These are phyloP conservation scores for Drosophila mimica DNA, from an alignment of 2,888 invertebrate species.

Conservation along the genomic window DNA sequence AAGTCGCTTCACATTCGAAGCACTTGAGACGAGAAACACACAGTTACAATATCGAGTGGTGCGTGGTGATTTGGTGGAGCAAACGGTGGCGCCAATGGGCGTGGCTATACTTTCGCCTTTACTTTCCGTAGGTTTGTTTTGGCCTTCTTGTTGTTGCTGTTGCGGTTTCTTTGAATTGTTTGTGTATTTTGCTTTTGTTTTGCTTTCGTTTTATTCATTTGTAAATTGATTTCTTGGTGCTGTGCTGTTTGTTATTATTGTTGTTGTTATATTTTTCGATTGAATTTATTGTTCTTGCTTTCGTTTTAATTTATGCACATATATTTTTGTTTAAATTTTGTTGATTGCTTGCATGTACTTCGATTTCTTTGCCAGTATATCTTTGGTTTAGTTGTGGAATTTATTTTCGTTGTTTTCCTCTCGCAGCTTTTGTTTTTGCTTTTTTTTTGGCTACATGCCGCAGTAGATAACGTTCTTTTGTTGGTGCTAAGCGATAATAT, in stretches of 20 bases:
- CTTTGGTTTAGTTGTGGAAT: conserved; percentile 72
- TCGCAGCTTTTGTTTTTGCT: conserved; percentile 42
- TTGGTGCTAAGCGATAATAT: conserved; percentile 38
- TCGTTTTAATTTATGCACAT: conserved; percentile 47
- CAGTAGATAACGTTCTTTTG: conserved; percentile 41
- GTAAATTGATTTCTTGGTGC: conserved; percentile 66
- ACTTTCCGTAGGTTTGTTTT: conserved; percentile 39
- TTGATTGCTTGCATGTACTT: conserved; percentile 35
- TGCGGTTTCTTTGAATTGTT: conserved; percentile 40
- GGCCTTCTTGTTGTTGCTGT: conserved; percentile 17
- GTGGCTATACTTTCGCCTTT: conserved; percentile 67
- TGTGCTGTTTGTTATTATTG: conserved; percentile 15
- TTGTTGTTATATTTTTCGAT: conserved; percentile 32
- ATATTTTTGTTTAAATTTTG: conserved; percentile 18
- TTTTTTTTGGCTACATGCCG: conserved; percentile 4
- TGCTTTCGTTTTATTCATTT: conserved; percentile 63
- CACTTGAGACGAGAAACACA: conserved; percentile 12
- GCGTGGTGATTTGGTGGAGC: background rate
- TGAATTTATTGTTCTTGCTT: conserved; percentile 55
- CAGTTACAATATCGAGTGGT: conserved; percentile 24
- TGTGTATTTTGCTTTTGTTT: conserved; percentile 40
- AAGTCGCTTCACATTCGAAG: conserved; percentile 36
- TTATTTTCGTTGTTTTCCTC: conserved; percentile 37
- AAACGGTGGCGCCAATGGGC: conserved; percentile 16
- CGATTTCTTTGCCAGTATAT: conserved; percentile 72